Base-by-base conservation (phyloP, 1,140 invertebrate species). In the Drosophila bocki region DNA sequence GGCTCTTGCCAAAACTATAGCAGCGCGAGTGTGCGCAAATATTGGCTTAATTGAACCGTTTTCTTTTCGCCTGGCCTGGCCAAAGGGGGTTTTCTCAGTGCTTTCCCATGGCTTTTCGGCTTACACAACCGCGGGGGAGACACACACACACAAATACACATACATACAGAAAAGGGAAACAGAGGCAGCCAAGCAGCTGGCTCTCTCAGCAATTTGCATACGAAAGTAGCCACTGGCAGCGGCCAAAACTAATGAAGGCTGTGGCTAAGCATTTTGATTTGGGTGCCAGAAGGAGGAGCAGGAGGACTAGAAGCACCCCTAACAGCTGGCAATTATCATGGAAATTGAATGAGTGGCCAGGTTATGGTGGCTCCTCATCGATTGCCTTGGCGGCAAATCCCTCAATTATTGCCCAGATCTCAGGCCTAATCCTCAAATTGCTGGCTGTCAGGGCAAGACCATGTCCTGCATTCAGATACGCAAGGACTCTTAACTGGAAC, bases 41-140 rank as follows among this genome's bases (percentile, higher is more conserved):
- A 87, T 87, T 87, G 85, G 80, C 80, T 87, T 88, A 84, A 88
- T 87, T 87, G 80, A 88, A 87, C 72, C 63, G 57, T 78, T 80
- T 65, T 57, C 58, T 64, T 76, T 61, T 51, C 33, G 69, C 53
- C 19, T 67, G 48, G 41, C 39, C 32, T 51, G 48, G 33, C 17
- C 12, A 44, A 47, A 45, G 0, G 44, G 29, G 19, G 45, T 35
- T 80, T 80, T 62, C 22, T n/a, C 19, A 42, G 57, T 57, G 64
- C 39, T 37, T 33, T 41, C 39, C 37, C 39, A 41, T 33, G 63
- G 45, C 63, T 48, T 64, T 51, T 60, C 37, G 50, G 60, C 56
- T 60, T 76, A 78, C 56, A 68, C 61, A 48, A 39, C 44, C n/a
- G 72, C 37, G 39, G n/a, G 35, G 45, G 39, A 70, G 78, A 75